phyloP scores from a whole-genome alignment of 2,113 vertebrate species.

The Atherinomorus stipes region DNA sequence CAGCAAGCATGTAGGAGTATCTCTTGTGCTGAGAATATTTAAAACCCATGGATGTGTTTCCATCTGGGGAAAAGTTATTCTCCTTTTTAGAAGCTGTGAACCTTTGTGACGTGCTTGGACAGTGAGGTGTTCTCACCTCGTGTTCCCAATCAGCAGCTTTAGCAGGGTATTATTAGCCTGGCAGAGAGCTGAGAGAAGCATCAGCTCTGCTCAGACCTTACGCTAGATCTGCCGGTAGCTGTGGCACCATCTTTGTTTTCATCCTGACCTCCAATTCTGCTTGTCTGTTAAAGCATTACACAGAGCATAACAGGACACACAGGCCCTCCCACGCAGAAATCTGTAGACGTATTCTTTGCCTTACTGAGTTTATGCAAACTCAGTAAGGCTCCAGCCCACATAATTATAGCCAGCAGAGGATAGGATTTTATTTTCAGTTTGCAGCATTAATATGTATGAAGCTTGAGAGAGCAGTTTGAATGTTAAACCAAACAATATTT shows the following conservation, averaged over 20 bases:
- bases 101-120: slow-evolving; percentile 57
- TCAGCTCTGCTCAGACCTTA: slow-evolving; percentile 42
- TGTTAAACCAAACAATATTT: neutral
- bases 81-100: slow-evolving; percentile 60
- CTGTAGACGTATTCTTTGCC: neutral
- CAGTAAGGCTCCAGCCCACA: neutral
- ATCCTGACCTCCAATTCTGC: slow-evolving; percentile 21
- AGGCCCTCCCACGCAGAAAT: slow-evolving; percentile 27
- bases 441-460: neutral
- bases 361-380: slow-evolving; percentile 6
- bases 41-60: slow-evolving; percentile 42
- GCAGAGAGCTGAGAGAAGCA: slow-evolving; percentile 36
- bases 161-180: slow-evolving; percentile 64
- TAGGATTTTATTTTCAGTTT: neutral
- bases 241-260: slow-evolving; percentile 58
- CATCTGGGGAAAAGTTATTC: slow-evolving; percentile 42
- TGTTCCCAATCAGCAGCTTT: slow-evolving; percentile 62
- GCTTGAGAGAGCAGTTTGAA: neutral
- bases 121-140: slow-evolving; percentile 67
- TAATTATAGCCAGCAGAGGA: neutral
- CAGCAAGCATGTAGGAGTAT: slow-evolving; percentile 14
- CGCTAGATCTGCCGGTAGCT: slow-evolving; percentile 47
- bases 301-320: slow-evolving; percentile 21
- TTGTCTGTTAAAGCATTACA: slow-evolving; percentile 29
- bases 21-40: slow-evolving; percentile 17